A percentile compares a stretch with the other conserved stretches of the same genome.
Conservation (phyloP, 1,140 invertebrate species). For the Drosophila mayri region DNA sequence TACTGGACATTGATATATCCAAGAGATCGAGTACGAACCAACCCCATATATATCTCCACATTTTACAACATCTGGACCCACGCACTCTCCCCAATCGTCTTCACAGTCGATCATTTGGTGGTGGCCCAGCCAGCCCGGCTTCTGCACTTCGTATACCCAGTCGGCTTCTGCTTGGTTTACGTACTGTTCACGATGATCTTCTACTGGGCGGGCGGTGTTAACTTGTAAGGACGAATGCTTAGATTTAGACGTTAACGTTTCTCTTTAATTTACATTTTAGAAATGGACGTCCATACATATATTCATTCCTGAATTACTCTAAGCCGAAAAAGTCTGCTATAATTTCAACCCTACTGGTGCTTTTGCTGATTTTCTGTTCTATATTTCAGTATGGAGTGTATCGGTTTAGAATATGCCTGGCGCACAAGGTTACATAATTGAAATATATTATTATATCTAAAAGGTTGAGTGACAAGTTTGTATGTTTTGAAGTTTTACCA, state of each 20-base stretch:
- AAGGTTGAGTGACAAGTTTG: not conserved
- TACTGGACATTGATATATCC: constrained; percentile 49
- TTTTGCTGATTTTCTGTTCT: not conserved
- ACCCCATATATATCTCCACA: not conserved
- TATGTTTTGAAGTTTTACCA: not conserved
- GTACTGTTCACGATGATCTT: constrained; percentile 89
- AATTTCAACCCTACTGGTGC: not conserved
- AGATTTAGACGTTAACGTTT: not conserved
- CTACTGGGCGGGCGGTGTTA: constrained; percentile 89
- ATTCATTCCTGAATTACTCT: constrained; percentile 29
- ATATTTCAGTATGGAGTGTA: constrained; percentile 52
- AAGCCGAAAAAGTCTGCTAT: not conserved
- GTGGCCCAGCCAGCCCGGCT: constrained; percentile 89
- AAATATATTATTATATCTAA: too few relatives aligned
- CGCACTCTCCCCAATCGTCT: constrained; percentile 88
- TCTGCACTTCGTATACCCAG: constrained; percentile 88
- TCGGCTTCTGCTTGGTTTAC: constrained; percentile 87
- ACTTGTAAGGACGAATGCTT: constrained; percentile 84
- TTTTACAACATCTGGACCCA: constrained; percentile 88
- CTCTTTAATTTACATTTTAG: constrained; percentile 17
- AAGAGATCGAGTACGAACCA: not conserved
- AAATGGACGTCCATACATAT: constrained; percentile 30
- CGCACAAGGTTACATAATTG: constrained; percentile 8
- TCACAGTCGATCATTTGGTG: constrained; percentile 89
- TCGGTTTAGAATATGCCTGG: constrained; percentile 42